A percentile compares a stretch with the other conserved stretches of the same genome.
Evolutionary conservation across 2,113 vertebrate species (phyloP).

Genomic region (Danionella cerebrum): DNA sequence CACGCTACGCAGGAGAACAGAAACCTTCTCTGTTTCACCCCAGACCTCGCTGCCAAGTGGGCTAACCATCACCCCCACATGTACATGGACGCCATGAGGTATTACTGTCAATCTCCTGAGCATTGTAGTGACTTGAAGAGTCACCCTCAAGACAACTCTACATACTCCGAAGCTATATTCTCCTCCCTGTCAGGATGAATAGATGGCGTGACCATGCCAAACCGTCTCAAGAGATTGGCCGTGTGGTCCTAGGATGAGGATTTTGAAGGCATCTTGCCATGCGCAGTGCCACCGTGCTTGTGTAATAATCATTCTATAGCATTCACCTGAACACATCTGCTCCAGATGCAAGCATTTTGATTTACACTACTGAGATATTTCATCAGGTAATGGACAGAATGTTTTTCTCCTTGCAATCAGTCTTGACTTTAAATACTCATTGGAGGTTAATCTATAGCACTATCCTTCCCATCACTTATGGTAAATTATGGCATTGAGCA

Average conservation of each 20-base stretch:
- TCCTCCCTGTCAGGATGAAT: constrained; percentile 1
- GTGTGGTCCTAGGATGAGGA: background rate
- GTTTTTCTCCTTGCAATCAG: background rate
- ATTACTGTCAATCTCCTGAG: constrained; percentile 58
- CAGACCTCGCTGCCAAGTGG: constrained; percentile 19
- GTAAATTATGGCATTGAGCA: constrained; percentile 15
- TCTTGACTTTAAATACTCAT: constrained; percentile 5
- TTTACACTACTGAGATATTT: background rate
- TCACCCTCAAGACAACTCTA: constrained; percentile 43
- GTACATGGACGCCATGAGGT: constrained; percentile 39
- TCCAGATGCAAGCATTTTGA: background rate
- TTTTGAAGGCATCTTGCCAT: background rate
- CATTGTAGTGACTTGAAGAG: constrained; percentile 47
- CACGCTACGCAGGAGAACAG: constrained; percentile 58
- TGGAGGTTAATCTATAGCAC: constrained; percentile 15
- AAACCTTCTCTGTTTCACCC: constrained; percentile 59
- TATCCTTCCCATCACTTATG: constrained; percentile 1
- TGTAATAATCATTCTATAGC: background rate
- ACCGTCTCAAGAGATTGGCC: background rate
- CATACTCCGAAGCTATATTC: background rate
- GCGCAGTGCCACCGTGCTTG: background rate
- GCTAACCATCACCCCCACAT: constrained; percentile 47
- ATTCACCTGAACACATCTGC: background rate
- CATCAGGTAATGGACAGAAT: background rate
- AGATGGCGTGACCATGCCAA: background rate